Evolutionary conservation across 2,797 vertebrate genomes (phyloP), one percentile per base, ranked within the genome.

Genomic region (Vireo griseus): DNA sequence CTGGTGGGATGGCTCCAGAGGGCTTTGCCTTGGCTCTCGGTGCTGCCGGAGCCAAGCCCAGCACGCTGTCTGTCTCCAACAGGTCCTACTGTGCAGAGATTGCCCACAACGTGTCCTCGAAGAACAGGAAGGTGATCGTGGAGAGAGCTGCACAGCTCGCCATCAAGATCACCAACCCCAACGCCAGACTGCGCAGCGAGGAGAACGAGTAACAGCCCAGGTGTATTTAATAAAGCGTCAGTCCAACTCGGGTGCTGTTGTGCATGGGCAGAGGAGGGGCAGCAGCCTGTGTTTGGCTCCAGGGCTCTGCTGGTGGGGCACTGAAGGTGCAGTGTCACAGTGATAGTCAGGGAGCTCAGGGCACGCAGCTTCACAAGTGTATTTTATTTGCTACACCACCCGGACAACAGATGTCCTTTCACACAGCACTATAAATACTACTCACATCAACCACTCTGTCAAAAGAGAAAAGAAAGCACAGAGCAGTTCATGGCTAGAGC

Each of bases 61-160:
- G 55, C 22, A 0, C 0, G 0, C 3, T 0, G 3, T 20, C 21
- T 50, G 15, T 44, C 79, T 16, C 91, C 24, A 7, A 31, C 81
- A 99, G 99, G 98, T 99, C 99, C 1, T 99, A 99, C 95, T 99
- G 99, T 22, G 99, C 99, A 21, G 99, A 99, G 97, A 99, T 99
- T 4, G 99, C 99, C 93, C 99, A 99, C 98, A 99, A 99, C 0
- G 99, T 99, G 57, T 99, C 99, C 66, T 99, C 99, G 5, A 99
- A 99, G 98, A 99, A 99, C 98, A 98, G 99, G 95, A 99, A 99
- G 96, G 50, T 99, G 72, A 99, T 99, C 0, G 99, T 99, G 95
- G 99, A 99, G 97, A 97, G 99, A 92, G 99, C 99, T 0, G 99
- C 99, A 44, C 99, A 99, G 97, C 98, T 99, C 45, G 99, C 99